Conservation (phyloP, 2,797 vertebrate genomes). For the Emys orbicularis region DNA sequence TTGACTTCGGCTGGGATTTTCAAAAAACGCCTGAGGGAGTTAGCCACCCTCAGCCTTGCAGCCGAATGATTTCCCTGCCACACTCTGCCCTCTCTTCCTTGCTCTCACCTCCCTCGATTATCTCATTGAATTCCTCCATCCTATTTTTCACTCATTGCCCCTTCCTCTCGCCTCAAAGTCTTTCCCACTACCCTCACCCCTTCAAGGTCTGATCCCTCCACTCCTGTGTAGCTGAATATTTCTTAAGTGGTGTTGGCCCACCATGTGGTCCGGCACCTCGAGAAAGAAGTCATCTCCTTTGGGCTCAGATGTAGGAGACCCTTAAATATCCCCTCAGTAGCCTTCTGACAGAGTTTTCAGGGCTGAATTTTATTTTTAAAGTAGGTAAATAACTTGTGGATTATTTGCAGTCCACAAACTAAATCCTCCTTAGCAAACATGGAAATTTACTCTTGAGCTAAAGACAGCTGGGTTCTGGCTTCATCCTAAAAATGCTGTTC, state of each 20-base stretch:
- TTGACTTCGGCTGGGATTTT: background rate
- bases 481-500: background rate
- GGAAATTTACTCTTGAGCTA: background rate
- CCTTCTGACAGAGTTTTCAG: background rate
- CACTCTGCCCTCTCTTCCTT: background rate
- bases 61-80: background rate
- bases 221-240: background rate
- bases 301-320: background rate
- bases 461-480: constrained; percentile 23
- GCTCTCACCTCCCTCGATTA: background rate
- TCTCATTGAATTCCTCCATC: background rate
- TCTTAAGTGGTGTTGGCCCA: background rate
- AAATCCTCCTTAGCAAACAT: constrained; percentile 28
- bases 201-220: background rate
- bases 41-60: background rate
- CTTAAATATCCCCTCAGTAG: background rate
- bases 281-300: background rate
- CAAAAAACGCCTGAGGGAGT: background rate
- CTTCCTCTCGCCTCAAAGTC: background rate
- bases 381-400: constrained; percentile 36
- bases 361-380: constrained; percentile 63
- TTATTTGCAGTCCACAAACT: constrained; percentile 31
- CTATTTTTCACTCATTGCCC: background rate
- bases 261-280: background rate
- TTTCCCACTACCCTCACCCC: background rate